These are phyloP conservation scores for Eutrigla gurnardus DNA, from an alignment of 2,797 vertebrate species.

Conservation along the genomic window DNA sequence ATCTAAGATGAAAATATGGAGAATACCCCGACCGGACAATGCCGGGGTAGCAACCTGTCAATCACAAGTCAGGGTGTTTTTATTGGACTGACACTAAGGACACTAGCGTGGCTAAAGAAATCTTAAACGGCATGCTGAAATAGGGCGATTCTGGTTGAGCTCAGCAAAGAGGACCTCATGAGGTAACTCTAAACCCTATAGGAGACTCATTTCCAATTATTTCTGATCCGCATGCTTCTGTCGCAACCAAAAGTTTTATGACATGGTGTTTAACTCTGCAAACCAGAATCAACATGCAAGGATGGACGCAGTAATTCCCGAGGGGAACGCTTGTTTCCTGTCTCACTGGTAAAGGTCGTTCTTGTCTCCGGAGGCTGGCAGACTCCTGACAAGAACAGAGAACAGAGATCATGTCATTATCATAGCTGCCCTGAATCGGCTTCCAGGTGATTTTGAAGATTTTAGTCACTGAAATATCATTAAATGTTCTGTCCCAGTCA, in stretches of 20 bases:
- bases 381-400: conserved; percentile 4
- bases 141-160: too few relatives aligned
- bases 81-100: too few relatives aligned
- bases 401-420: not conserved
- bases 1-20: too few relatives aligned
- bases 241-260: not conserved
- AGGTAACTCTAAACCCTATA: too few relatives aligned
- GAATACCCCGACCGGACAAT: too few relatives aligned
- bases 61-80: too few relatives aligned
- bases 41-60: too few relatives aligned
- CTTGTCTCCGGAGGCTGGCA: conserved; percentile 6
- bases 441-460: not conserved
- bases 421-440: not conserved
- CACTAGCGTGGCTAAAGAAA: too few relatives aligned
- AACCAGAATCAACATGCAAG: conserved; percentile 4
- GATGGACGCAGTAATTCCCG: not conserved
- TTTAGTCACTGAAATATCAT: not conserved
- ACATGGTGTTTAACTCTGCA: not conserved
- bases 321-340: not conserved
- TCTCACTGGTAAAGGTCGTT: not conserved
- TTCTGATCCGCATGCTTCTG: not conserved
- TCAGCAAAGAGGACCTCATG: too few relatives aligned
- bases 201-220: too few relatives aligned
- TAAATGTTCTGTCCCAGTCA: not conserved
- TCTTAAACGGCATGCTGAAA: too few relatives aligned